Base-by-base conservation (phyloP, 2,113 vertebrate species). In the Chaetura pelagica region DNA sequence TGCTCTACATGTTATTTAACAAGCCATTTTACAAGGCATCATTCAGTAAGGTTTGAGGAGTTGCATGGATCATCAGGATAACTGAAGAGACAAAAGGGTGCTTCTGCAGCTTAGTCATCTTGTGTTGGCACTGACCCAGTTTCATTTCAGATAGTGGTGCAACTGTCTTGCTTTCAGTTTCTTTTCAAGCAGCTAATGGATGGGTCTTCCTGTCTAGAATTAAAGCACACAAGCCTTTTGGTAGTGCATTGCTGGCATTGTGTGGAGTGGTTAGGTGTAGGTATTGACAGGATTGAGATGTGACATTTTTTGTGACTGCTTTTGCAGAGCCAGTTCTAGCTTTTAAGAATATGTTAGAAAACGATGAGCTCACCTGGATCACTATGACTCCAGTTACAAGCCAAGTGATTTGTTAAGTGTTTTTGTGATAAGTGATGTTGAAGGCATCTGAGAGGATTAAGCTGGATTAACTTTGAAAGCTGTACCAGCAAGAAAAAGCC, bases 81-180 rank as follows among this genome's bases (percentile, higher is more conserved):
- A 49, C 83, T 29, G 12, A 59, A 89, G 73, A 78, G 26, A 61
- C 55, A 59, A 58, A 81, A 89, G 86, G 32, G 35, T 89, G 83
- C 93, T 95, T 84, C 38, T 91, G 26, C 2, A 5, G 54, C 68
- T 93, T 89, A 90, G 80, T 93, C 76, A 75, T 89, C 69, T 84
- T 63, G 20, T 59, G 27, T 62, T 96, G 94, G 69, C 95, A 85
- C 27, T 82, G 52, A 79, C 74, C 66, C 84, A 82, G 66, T 91
- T 95, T 87, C 58, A 40, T 94, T 91, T 87, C 62, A 84, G 82
- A 57, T 78, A 26, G 81, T 84, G 72, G 71, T 84, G 85, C 72
- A 90, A 67, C 32, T 58, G 40, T 63, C 63, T 88, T 0, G 4
- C 79, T 93, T 96, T 90, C 89, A 59, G 85, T 97, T 95, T 97